These are phyloP conservation scores for Branchinecta sandiegonensis DNA, from an alignment of 2,888 invertebrate species.

Conservation along the genomic window DNA sequence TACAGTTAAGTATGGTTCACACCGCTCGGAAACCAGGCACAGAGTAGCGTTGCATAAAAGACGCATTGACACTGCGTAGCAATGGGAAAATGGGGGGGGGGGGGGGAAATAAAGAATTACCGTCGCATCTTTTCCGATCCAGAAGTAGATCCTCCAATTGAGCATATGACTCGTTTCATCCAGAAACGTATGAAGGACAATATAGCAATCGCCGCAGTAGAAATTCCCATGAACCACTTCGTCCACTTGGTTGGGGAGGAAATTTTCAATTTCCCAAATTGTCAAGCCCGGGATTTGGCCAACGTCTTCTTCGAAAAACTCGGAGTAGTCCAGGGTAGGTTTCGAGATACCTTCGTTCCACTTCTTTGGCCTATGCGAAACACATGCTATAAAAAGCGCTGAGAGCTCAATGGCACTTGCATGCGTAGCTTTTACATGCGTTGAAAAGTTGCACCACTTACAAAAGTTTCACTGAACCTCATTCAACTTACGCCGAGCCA, in stretches of 20 bases:
- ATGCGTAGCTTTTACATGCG: background rate
- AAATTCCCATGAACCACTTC: constrained; percentile 93
- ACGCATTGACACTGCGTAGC: too few relatives aligned
- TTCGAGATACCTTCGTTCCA: constrained; percentile 94
- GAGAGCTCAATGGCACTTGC: constrained; percentile 7
- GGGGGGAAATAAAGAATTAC: constrained; percentile 42
- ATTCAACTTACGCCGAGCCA: too few relatives aligned
- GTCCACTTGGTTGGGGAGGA: constrained; percentile 84
- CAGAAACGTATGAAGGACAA: constrained; percentile 70
- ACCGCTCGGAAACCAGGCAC: too few relatives aligned
- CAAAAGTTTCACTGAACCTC: background rate
- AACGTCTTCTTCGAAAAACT: constrained; percentile 79
- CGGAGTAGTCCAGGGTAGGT: constrained; percentile 89
- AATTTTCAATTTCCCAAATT: constrained; percentile 99
- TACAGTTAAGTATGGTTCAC: too few relatives aligned
- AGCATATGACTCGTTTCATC: constrained; percentile 65
- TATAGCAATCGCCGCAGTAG: constrained; percentile 98
- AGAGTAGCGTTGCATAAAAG: too few relatives aligned
- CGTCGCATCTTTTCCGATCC: constrained; percentile 92
- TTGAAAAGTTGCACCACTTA: background rate
- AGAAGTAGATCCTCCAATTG: constrained; percentile 93
- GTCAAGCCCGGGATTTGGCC: constrained; percentile 82
- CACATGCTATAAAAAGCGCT: background rate
- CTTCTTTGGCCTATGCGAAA: constrained; percentile 57
- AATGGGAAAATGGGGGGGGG: too few relatives aligned